These are phyloP conservation scores for Diplolepis rosae DNA, from an alignment of 2,888 invertebrate genomes.

Conservation along the genomic window DNA sequence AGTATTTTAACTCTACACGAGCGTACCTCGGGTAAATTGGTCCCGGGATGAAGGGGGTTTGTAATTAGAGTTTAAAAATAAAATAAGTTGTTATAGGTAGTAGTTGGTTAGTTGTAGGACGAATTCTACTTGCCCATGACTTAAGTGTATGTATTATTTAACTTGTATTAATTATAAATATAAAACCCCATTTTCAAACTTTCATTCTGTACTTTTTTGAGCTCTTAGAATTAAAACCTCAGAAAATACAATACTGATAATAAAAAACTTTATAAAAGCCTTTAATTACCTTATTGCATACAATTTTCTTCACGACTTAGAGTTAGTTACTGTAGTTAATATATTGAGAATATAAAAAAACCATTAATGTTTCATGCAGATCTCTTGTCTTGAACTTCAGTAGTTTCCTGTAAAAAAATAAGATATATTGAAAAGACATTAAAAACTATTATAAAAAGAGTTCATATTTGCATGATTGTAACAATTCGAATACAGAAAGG, in stretches of 20 bases:
- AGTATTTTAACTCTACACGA: conserved; percentile 8
- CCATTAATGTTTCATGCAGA: neutral
- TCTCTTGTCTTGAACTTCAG: neutral
- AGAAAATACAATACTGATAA: neutral
- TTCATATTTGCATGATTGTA: conserved; percentile 31
- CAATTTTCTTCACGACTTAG: neutral
- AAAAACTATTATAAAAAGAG: neutral
- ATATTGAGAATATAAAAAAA: neutral
- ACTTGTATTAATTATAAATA: conserved; percentile 57
- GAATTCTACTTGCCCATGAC: conserved; percentile 72
- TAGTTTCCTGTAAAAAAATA: neutral
- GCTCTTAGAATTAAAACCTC: neutral
- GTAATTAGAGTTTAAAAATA: conserved; percentile 60
- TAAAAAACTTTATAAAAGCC: neutral
- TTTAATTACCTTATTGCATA: neutral
- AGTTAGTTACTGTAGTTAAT: neutral
- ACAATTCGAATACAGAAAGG: neutral
- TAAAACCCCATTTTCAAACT: conserved; percentile 36
- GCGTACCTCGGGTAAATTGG: conserved; percentile 46
- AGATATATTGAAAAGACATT: neutral
- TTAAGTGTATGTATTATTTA: conserved; percentile 67
- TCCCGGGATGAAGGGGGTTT: conserved; percentile 56
- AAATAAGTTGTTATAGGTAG: conserved; percentile 58
- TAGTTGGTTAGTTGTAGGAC: conserved; percentile 64
- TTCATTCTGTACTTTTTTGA: neutral